phyloP scores from a whole-genome alignment of 2,113 vertebrate species.

The Oxyruncus cristatus region DNA sequence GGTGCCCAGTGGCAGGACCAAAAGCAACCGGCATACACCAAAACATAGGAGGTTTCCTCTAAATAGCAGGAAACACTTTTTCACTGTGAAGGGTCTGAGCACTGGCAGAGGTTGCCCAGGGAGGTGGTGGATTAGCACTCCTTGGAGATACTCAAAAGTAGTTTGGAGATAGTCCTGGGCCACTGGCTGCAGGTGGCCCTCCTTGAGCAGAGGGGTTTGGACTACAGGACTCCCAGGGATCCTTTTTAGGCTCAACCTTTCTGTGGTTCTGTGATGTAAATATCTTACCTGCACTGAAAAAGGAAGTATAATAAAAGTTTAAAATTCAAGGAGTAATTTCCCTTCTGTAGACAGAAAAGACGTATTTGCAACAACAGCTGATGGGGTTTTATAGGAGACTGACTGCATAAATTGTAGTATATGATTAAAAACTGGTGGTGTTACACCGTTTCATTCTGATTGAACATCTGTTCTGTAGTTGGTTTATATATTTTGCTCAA shows the following conservation, averaged over 20 bases:
- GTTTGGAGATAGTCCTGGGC: neutral
- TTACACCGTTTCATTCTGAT: neutral
- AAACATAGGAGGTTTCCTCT: neutral
- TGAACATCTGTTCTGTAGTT: neutral
- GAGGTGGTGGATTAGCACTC: neutral
- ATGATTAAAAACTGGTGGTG: neutral
- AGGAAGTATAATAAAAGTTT: neutral
- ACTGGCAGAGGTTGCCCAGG: neutral
- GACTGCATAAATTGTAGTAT: neutral
- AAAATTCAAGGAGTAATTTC: neutral
- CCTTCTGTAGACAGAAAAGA: neutral
- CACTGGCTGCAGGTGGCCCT: neutral
- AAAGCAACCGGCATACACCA: neutral
- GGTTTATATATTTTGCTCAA: neutral
- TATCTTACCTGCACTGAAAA: neutral
- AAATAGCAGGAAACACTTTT: neutral
- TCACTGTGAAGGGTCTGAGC: neutral
- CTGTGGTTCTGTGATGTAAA: neutral
- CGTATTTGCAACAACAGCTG: neutral
- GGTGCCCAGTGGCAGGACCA: neutral
- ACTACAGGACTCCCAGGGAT: neutral
- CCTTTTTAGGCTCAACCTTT: neutral
- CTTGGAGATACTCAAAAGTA: neutral
- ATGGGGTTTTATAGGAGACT: neutral
- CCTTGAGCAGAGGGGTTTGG: neutral